Percentiles rank a stretch among this genome's conserved stretches.
Conservation (phyloP, 2,113 vertebrate genomes). For the Lophura nycthemera region DNA sequence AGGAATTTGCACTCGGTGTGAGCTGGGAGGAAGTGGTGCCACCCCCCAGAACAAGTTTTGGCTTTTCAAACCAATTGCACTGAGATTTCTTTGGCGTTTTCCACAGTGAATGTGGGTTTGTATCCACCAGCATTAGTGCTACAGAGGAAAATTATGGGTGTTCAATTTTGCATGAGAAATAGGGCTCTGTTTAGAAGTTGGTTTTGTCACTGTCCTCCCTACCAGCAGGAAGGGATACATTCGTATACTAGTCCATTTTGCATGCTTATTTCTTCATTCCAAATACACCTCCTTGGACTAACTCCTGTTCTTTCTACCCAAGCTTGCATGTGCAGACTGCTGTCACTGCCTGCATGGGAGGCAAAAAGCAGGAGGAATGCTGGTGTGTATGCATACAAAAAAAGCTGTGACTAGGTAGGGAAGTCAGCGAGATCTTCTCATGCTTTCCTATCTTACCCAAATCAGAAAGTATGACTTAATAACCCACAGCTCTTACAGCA, state of each 20-base stretch:
- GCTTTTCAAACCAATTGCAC: slow-evolving; percentile 41
- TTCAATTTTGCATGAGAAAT: not conserved
- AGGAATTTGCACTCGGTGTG: not conserved
- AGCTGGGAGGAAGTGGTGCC: not conserved
- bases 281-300: not conserved
- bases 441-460: not conserved
- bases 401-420: not conserved
- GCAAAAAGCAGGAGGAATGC: not conserved
- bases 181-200: not conserved
- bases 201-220: not conserved
- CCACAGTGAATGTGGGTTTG: slow-evolving; percentile 27
- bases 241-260: not conserved
- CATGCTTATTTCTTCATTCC: not conserved
- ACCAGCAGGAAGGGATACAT: not conserved
- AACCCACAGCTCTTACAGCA: not conserved
- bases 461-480: not conserved
- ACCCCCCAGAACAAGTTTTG: slow-evolving; percentile 12
- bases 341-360: not conserved
- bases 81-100: not conserved
- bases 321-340: not conserved
- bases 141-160: not conserved
- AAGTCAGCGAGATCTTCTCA: not conserved
- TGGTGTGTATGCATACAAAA: rapidly evolving
- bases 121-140: not conserved
- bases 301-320: not conserved